phyloP scores from a whole-genome alignment of 2,888 invertebrate genomes.

The Ophion costatus region DNA sequence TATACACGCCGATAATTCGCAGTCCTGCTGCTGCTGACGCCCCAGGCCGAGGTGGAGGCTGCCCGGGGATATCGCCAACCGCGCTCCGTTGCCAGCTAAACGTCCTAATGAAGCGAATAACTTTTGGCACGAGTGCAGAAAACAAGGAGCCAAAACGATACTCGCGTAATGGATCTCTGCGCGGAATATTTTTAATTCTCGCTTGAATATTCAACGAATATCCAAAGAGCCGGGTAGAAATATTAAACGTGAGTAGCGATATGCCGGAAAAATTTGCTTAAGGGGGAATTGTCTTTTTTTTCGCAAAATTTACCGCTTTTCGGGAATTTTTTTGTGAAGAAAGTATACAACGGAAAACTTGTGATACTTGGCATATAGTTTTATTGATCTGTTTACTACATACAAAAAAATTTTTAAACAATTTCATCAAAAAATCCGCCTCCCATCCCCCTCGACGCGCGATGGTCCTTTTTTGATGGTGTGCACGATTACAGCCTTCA shows the following conservation, averaged over 20 bases:
- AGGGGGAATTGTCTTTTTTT: too few species aligned
- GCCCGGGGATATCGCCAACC: slow-evolving; percentile 29
- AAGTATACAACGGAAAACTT: too few species aligned
- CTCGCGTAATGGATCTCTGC: slow-evolving; percentile 26
- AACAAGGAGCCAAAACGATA: slow-evolving; percentile 25
- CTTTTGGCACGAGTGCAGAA: slow-evolving; percentile 63
- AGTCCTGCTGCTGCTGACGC: slow-evolving; percentile 33
- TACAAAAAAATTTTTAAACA: too few species aligned
- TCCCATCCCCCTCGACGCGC: too few species aligned
- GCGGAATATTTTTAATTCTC: slow-evolving; percentile 8
- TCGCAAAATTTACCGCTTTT: too few species aligned
- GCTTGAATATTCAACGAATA: slow-evolving; percentile 22
- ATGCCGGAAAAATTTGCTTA: neutral
- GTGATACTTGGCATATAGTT: too few species aligned
- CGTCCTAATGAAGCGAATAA: slow-evolving; percentile 77
- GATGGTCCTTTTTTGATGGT: too few species aligned
- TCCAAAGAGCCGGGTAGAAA: neutral
- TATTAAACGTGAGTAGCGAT: neutral
- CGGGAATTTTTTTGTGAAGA: too few species aligned
- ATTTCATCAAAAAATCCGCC: too few species aligned
- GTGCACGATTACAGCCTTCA: too few species aligned
- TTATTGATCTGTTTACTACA: too few species aligned
- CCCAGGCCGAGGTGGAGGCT: slow-evolving; percentile 27
- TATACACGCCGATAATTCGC: slow-evolving; percentile 64
- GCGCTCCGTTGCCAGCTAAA: slow-evolving; percentile 57